A percentile compares a stretch with the other conserved stretches of the same genome.
phyloP scores from a whole-genome alignment of 1,140 invertebrate genomes.

The Aphelenchoides besseyi region DNA sequence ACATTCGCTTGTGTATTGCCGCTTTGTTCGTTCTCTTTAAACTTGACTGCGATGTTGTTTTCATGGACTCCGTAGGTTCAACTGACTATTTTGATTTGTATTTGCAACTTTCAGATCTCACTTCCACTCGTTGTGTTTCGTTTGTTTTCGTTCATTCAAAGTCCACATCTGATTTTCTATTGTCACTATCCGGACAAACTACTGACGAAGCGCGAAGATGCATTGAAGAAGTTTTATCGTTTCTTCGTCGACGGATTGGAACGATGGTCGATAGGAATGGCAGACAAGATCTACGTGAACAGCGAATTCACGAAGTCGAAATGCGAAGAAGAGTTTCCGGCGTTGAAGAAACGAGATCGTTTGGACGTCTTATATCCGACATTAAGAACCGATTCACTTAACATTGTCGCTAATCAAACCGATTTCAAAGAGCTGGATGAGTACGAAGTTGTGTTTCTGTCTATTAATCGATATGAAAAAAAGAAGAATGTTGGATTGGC shows the following conservation, averaged over 20 bases:
- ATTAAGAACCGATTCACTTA: conserved; percentile 67
- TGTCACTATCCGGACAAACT: conserved; percentile 97
- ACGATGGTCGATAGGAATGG: conserved; percentile 77
- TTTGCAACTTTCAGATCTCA: conserved; percentile 48
- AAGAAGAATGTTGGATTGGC: conserved; percentile 90
- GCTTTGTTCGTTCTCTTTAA: conserved; percentile 70
- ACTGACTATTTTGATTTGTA: conserved; percentile 25
- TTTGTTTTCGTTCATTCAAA: conserved; percentile 64
- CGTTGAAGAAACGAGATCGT: conserved; percentile 25
- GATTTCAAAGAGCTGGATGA: conserved; percentile 63
- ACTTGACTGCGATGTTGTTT: conserved; percentile 74
- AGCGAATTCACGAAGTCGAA: conserved; percentile 76
- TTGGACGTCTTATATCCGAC: conserved; percentile 88
- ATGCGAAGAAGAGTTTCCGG: conserved; percentile 64
- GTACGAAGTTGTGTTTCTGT: conserved; percentile 72
- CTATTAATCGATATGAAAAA: conserved; percentile 92
- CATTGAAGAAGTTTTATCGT: conserved; percentile 72
- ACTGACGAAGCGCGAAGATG: conserved; percentile 71
- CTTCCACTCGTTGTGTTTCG: conserved; percentile 55
- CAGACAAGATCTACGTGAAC: conserved; percentile 80
- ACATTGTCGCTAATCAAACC: conserved; percentile 67
- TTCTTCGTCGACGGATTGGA: conserved; percentile 86
- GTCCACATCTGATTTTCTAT: conserved; percentile 78
- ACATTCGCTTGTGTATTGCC: conserved; percentile 84
- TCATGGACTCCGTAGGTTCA: conserved; percentile 86